Base-by-base conservation (phyloP, 2,113 vertebrate genomes). In the Neodon shergylaensis region DNA sequence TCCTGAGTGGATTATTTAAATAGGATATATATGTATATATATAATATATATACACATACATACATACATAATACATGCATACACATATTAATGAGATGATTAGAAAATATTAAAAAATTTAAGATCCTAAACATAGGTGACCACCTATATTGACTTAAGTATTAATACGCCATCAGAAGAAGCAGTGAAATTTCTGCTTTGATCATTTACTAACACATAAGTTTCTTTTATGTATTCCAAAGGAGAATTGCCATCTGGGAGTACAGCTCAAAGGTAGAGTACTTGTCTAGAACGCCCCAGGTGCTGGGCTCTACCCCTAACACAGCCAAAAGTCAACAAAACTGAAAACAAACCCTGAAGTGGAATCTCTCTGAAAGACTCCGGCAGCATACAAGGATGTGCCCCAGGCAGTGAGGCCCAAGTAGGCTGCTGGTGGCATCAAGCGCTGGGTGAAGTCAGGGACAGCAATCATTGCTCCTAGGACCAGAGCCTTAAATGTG, bases 171-270 rank as follows among this genome's bases (percentile, higher is more conserved):
- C 44, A 36, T n/a, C 17, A 70, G 33, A 52, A 33, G 42, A 81
- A 76, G 54, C 84, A 89, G 3, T 47, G 24, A 14, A 26, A 5
- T 89, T 82, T 89, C 44, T 88, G 11, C 42, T 89, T 86, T 78
- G 66, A 63, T 73, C 42, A 78, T 86, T 91, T 93, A 22, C n/a
- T 52, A 36, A 44, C 11, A 36, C 24, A 11, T 54, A 42, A 24
- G 44, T 28, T 91, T 78, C 36, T 83, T 87, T 47, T 70, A 85
- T 24, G 65, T 79, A 85, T 89, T 82, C 11, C 24, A 47, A 96
- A 88, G 33, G 19, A 14, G 24, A 83, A 24, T 26, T 21, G 47
- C 3, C 12, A 31, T 13, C 44, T 6, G 11, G 47, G 22, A 52
- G 26, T 13, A 0, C 28, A n/a, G 49, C 63, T 88, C 9, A 68